A percentile compares a stretch with the other conserved stretches of the same genome.
These are phyloP conservation scores for Genyomyrus donnyi DNA, from an alignment of 2,113 vertebrate species.

Conservation along the genomic window DNA sequence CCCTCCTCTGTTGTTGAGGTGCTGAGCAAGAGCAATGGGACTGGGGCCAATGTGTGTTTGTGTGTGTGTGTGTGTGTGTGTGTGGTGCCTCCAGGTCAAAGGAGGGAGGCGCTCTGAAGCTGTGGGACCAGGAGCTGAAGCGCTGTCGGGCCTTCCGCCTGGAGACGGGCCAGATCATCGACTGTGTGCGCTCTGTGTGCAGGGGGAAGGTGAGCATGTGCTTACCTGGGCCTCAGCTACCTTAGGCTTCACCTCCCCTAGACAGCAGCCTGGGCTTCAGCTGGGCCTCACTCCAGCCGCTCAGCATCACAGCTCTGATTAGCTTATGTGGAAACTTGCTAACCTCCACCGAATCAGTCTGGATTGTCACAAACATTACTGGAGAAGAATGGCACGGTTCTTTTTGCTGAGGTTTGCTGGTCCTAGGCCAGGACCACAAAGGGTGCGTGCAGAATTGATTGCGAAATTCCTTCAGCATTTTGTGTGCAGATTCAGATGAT, in stretches of 20 bases:
- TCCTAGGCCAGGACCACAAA: background rate
- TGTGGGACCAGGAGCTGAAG: conserved; percentile 95
- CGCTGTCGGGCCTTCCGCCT: conserved; percentile 87
- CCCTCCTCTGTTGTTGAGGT: background rate
- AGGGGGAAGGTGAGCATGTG: conserved; percentile 73
- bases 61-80: conserved; percentile 13
- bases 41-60: background rate
- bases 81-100: conserved; percentile 70
- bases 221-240: background rate
- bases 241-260: background rate
- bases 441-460: background rate
- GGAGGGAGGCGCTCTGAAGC: conserved; percentile 89
- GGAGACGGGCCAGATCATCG: conserved; percentile 84
- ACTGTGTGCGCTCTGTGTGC: conserved; percentile 89
- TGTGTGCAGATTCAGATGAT: background rate
- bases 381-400: background rate
- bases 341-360: background rate
- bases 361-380: background rate
- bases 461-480: background rate
- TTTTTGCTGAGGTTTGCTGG: background rate
- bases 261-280: background rate
- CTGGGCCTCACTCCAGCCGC: background rate
- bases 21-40: background rate
- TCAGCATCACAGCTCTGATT: background rate
- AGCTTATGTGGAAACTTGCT: background rate